Evolutionary conservation across 2,113 vertebrate species (phyloP).

Genomic region (Serinus canaria): DNA sequence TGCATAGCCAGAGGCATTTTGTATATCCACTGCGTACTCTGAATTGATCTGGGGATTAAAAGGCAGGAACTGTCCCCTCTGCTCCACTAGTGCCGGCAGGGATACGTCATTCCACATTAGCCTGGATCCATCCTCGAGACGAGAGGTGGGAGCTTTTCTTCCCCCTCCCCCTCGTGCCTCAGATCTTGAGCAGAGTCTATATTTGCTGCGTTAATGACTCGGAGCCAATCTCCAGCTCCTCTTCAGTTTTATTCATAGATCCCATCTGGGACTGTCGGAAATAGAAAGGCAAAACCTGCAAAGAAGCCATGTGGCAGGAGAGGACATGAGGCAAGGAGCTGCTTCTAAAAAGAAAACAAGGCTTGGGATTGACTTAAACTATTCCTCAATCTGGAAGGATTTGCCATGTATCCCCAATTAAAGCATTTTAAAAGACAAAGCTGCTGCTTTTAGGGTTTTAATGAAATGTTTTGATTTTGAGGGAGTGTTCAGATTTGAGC

Average conservation of each 20-base stretch:
- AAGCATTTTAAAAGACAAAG: background rate
- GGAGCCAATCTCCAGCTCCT: conserved; percentile 60
- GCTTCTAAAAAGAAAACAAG: conserved; percentile 7
- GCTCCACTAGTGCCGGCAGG: background rate
- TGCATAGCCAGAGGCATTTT: background rate
- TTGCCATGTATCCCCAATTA: background rate
- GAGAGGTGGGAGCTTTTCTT: background rate
- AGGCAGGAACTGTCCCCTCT: background rate
- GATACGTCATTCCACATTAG: background rate
- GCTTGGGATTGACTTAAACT: background rate
- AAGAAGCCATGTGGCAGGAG: conserved; percentile 44
- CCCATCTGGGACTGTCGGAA: conserved; percentile 59
- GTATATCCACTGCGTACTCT: rapidly evolving
- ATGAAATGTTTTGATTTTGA: background rate
- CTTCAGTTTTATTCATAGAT: conserved; percentile 62
- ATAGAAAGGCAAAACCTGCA: conserved; percentile 64
- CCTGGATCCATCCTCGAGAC: background rate
- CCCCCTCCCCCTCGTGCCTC: background rate
- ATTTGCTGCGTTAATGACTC: conserved; percentile 53
- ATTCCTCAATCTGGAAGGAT: background rate
- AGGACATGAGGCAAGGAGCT: conserved; percentile 27
- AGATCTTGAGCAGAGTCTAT: conserved; percentile 46
- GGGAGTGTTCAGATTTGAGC: background rate
- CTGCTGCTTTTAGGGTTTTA: background rate
- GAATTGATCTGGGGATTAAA: background rate